Evolutionary conservation across 2,888 invertebrate species (phyloP), one percentile per base, ranked within the genome.

Genomic region (Apamea sordens): DNA sequence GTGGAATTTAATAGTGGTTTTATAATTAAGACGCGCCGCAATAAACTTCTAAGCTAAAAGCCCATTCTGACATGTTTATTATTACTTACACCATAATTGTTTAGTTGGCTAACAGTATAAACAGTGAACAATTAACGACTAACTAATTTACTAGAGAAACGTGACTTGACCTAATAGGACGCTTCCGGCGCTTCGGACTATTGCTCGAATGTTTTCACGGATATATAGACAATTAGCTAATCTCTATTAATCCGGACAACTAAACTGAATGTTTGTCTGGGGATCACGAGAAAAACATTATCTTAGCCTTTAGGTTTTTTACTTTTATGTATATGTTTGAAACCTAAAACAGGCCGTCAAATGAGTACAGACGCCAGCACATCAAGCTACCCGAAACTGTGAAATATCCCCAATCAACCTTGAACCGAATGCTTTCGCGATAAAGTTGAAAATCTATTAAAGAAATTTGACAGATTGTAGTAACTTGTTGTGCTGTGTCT

Each of bases 151-250:
- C 79, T 73, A 74, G 80, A 71, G 73, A 79, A 77, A 88, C 88
- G 89, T 89, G 88, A 88, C 89, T 88, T 77, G 83, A 82, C 84
- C 87, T 82, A 80, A 86, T 76, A 79, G 73, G 36, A 59, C 56
- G 73, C 83, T 73, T 64, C 69, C 61, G 83, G 71, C 77, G 68
- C 73, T 64, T 18, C 56, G 64, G 77, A 72, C 76, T 73, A 69
- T 50, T 64, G 74, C 75, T 11, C 65, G 59, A 28, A 68, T 63
- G 82, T 77, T 80, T 77, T 75, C 74, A 65, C 65, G 77, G 82
- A 81, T 80, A 84, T 84, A 83, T 73, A 77, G 80, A 70, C 74
- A 83, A 82, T 86, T 83, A 87, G 79, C 77, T 77, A 64, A 84
- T 78, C 70, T 73, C 64, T 74, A 73, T 76, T 76, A 76, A 84